phyloP scores from a whole-genome alignment of 2,888 invertebrate genomes.

The Ormyrus nitidulus region DNA sequence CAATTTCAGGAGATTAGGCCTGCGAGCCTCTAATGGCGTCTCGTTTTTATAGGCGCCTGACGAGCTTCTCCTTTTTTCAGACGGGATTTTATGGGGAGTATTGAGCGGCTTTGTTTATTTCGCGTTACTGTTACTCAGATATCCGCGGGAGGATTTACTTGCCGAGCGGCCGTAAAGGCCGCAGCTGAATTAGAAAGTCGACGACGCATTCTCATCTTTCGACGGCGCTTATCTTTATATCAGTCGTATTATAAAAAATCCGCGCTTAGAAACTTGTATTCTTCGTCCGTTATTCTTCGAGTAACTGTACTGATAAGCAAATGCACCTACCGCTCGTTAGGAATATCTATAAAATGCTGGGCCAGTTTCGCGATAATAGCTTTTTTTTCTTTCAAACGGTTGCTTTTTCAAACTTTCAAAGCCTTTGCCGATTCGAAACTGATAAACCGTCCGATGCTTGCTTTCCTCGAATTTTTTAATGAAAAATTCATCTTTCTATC shows the following conservation, averaged over 20 bases:
- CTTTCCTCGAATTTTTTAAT: no score
- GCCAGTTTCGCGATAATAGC: no score
- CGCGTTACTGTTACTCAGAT: slow-evolving; percentile 6
- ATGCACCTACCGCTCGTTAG: background rate
- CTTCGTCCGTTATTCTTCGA: slow-evolving; percentile 10
- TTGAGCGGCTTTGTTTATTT: slow-evolving; percentile 10
- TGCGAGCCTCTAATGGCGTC: slow-evolving; percentile 11
- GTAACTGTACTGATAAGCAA: background rate
- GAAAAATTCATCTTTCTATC: no score
- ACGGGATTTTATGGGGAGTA: no score
- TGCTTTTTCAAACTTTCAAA: no score
- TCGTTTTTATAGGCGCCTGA: background rate
- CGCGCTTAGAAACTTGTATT: background rate
- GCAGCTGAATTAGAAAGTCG: slow-evolving; percentile 28
- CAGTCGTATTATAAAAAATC: slow-evolving; percentile 1
- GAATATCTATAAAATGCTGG: background rate
- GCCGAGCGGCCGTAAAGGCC: background rate
- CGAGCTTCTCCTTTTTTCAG: background rate
- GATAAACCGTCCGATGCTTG: no score
- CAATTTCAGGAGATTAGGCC: slow-evolving; percentile 43
- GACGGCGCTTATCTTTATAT: slow-evolving; percentile 12
- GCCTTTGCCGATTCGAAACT: no score
- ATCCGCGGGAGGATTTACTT: background rate
- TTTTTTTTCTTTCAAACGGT: no score
- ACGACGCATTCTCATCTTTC: background rate